These are phyloP conservation scores for Diplazon laetatorius DNA, from an alignment of 2,888 invertebrate species.

Conservation along the genomic window DNA sequence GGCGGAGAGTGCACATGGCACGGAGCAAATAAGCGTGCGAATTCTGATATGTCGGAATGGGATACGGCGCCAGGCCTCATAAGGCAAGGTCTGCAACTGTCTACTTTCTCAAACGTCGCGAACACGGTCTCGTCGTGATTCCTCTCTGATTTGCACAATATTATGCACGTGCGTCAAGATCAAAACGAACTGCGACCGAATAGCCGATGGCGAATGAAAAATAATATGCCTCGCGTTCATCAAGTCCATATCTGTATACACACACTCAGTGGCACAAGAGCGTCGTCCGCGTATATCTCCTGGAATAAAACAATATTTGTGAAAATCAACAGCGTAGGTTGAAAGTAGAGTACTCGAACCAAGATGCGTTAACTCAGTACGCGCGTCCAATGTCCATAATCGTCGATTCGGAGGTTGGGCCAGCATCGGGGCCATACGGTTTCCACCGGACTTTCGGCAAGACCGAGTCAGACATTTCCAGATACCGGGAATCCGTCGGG, in stretches of 20 bases:
- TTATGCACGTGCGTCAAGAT: conserved; percentile 26
- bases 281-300: no score
- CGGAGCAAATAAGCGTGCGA: conserved; percentile 53
- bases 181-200: conserved; percentile 18
- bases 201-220: conserved; percentile 12
- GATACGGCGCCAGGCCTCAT: conserved; percentile 66
- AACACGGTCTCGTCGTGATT: conserved; percentile 12
- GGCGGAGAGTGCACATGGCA: neutral
- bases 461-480: no score
- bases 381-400: no score
- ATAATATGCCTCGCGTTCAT: neutral
- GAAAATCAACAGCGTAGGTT: no score
- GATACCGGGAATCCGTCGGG: no score
- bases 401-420: no score
- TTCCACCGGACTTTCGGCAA: no score
- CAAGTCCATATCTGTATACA: neutral
- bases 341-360: no score
- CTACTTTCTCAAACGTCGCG: conserved; percentile 38
- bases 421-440: no score
- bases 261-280: no score
- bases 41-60: conserved; percentile 44
- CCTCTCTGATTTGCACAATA: conserved; percentile 16
- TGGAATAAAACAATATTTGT: no score
- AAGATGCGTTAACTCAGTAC: no score
- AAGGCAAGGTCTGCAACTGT: conserved; percentile 64